phyloP scores from a whole-genome alignment of 2,113 vertebrate species.

The Chascanopsetta lugubris region DNA sequence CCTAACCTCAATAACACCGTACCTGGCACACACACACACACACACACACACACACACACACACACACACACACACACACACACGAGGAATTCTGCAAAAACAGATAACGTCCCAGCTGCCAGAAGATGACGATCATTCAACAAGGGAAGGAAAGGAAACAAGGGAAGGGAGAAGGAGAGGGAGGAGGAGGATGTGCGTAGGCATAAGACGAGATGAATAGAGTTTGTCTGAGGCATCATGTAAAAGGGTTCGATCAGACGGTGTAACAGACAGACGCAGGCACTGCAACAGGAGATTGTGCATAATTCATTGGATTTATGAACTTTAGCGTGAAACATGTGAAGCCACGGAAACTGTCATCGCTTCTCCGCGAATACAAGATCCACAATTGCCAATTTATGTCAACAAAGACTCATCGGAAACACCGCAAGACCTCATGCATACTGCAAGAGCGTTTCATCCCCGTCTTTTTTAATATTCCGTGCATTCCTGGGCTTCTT shows the following conservation, averaged over 20 bases:
- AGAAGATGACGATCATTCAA: no score
- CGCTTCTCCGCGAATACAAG: background rate
- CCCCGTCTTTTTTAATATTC: background rate
- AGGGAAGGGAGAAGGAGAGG: no score
- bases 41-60: no score
- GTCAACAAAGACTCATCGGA: background rate
- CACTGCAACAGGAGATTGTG: no score
- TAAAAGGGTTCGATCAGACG: conserved; percentile 12
- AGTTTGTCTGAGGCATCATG: conserved; percentile 1
- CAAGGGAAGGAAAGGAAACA: no score
- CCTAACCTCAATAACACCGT: conserved; percentile 47
- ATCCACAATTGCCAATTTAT: background rate
- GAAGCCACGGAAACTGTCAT: background rate
- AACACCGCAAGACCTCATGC: no score
- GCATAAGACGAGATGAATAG: no score
- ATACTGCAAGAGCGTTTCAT: no score
- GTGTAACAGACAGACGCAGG: background rate
- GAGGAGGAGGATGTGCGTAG: no score
- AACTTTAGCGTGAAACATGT: background rate
- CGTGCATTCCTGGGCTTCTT: background rate
- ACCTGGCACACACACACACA: conserved; percentile 24
- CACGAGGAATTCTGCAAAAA: no score
- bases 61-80: no score
- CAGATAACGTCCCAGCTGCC: background rate
- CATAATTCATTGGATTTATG: background rate